phyloP scores from a whole-genome alignment of 1,140 invertebrate species.

The Trichonephila inaurata region DNA sequence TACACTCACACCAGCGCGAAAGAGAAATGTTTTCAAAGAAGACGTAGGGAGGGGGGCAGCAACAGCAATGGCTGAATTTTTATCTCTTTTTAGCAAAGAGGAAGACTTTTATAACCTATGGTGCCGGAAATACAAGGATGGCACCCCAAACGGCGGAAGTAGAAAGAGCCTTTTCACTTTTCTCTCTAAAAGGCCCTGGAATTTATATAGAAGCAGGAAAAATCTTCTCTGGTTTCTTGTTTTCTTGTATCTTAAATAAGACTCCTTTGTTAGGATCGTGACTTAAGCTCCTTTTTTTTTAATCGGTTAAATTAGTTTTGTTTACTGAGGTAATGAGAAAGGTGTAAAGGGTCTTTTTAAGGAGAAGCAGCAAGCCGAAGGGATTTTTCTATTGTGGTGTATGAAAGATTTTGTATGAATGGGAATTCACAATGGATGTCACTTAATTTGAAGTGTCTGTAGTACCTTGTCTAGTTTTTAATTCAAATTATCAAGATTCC shows the following conservation, averaged over 20 bases:
- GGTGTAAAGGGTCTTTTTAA: not conserved
- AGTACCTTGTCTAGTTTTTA: not conserved
- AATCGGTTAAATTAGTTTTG: slow-evolving; percentile 58
- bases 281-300: not conserved
- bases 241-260: slow-evolving; percentile 25
- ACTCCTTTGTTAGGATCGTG: not conserved
- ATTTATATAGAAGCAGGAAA: not conserved
- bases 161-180: slow-evolving; percentile 37
- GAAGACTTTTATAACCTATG: slow-evolving; percentile 52
- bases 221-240: not conserved
- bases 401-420: not conserved
- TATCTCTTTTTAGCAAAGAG: slow-evolving; percentile 45
- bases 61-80: slow-evolving; percentile 38
- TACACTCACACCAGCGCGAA: not conserved
- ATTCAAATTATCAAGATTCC: too few relatives aligned
- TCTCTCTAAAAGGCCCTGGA: not conserved
- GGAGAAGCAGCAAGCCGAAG: not conserved
- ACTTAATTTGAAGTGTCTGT: slow-evolving; percentile 25
- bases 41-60: not conserved
- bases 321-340: not conserved
- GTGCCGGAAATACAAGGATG: slow-evolving; percentile 17
- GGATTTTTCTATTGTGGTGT: not conserved
- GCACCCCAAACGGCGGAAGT: slow-evolving; percentile 34
- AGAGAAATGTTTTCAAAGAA: slow-evolving; percentile 19
- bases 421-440: not conserved